Evolutionary conservation across 2,888 invertebrate genomes (phyloP).

Genomic region (Drosophila meridionalis): DNA sequence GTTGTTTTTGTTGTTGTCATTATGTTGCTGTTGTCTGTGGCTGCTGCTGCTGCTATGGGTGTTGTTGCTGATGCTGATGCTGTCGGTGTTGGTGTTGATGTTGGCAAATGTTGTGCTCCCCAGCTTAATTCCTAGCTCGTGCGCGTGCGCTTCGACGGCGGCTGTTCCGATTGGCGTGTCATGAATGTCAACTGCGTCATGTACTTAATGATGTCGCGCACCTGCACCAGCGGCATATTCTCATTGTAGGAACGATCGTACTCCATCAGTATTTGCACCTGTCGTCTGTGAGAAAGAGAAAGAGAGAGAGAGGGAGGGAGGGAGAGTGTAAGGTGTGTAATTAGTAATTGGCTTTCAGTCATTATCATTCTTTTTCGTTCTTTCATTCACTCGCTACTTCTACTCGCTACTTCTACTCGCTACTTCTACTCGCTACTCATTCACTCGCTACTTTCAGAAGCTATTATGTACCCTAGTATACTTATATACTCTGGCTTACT

Average conservation of each 20-base stretch:
- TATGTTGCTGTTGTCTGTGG: constrained; percentile 26
- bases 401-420: neutral
- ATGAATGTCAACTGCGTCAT: constrained; percentile 96
- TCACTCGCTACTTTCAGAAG: neutral
- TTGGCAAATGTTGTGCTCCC: constrained; percentile 85
- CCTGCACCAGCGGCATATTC: constrained; percentile 91
- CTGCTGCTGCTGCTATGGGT: constrained; percentile 19
- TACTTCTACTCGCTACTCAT: neutral
- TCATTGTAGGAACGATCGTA: constrained; percentile 91
- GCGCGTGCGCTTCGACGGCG: constrained; percentile 84
- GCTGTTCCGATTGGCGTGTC: constrained; percentile 86
- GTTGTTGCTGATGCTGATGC: constrained; percentile 58
- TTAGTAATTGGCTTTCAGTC: neutral
- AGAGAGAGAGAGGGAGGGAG: neutral
- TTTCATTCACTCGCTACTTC: neutral
- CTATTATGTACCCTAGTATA: neutral
- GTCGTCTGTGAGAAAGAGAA: constrained; percentile 86
- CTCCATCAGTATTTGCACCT: constrained; percentile 91
- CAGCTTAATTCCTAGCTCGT: constrained; percentile 86
- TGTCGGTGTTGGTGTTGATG: constrained; percentile 69
- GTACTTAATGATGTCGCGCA: constrained; percentile 92
- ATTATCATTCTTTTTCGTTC: neutral
- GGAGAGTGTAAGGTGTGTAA: neutral
- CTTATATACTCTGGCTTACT: neutral
- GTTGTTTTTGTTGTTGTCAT: constrained; percentile 34